These are phyloP conservation scores for Saturnia pavonia DNA, from an alignment of 2,888 invertebrate species.

Conservation along the genomic window DNA sequence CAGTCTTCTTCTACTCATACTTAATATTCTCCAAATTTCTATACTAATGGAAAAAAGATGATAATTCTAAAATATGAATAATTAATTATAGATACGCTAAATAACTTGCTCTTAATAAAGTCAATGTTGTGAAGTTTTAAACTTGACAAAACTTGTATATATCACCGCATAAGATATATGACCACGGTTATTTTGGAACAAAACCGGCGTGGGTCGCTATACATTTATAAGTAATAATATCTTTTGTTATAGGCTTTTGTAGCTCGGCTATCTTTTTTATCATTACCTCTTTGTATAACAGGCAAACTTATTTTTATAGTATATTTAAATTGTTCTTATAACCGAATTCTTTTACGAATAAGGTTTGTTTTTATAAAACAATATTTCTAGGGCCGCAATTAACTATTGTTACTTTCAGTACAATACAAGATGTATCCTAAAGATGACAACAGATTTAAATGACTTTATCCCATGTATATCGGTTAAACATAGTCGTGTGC, in stretches of 20 bases:
- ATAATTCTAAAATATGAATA: no score
- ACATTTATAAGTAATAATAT: constrained; percentile 61
- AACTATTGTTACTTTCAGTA: constrained; percentile 43
- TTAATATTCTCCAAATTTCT: no score
- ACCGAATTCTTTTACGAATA: constrained; percentile 27
- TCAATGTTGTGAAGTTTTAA: background rate
- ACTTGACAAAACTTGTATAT: constrained; percentile 1
- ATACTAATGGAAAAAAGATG: no score
- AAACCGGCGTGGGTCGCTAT: constrained; percentile 40
- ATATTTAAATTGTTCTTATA: constrained; percentile 23
- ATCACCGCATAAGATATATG: constrained; percentile 9
- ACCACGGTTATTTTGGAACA: constrained; percentile 23
- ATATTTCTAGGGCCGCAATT: constrained; percentile 26
- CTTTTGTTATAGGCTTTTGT: constrained; percentile 73
- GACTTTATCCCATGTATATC: constrained; percentile 71
- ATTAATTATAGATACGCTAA: background rate
- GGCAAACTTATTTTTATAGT: constrained; percentile 30
- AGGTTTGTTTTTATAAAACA: constrained; percentile 35
- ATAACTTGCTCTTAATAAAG: background rate
- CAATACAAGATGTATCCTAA: constrained; percentile 50
- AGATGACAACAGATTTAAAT: constrained; percentile 78
- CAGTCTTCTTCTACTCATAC: no score
- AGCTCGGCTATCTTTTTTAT: constrained; percentile 72
- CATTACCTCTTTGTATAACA: constrained; percentile 60
- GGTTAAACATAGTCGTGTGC: constrained; percentile 58